These are phyloP conservation scores for Lineus longissimus DNA, from an alignment of 1,140 invertebrate species.

Conservation along the genomic window DNA sequence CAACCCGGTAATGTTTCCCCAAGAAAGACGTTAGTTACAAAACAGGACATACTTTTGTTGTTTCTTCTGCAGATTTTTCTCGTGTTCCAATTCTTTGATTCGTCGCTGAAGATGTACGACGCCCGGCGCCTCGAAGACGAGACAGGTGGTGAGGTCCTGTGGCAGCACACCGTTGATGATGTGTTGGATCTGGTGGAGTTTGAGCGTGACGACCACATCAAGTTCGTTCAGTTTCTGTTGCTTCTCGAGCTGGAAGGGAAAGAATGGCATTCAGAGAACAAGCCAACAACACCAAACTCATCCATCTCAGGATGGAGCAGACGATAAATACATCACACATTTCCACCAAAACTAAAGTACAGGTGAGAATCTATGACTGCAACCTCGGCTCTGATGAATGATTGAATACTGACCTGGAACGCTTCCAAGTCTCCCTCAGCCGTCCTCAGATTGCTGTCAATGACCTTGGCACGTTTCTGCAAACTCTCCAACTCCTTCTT, in stretches of 20 bases:
- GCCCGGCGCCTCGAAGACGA: conserved; percentile 63
- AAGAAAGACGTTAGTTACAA: too few relatives aligned
- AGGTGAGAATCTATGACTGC: too few relatives aligned
- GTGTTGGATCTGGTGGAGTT: conserved; percentile 66
- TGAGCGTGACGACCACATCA: conserved; percentile 62
- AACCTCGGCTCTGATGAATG: too few relatives aligned
- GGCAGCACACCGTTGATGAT: conserved; percentile 55
- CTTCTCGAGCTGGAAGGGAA: conserved; percentile 60
- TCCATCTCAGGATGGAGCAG: too few relatives aligned
- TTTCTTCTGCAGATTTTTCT: conserved; percentile 60
- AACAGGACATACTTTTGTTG: conserved; percentile 62
- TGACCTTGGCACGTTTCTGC: conserved; percentile 49
- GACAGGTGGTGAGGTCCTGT: conserved; percentile 59
- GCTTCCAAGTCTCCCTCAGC: conserved; percentile 52
- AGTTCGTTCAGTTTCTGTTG: conserved; percentile 68
- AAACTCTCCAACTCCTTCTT: conserved; percentile 51
- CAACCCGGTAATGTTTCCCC: too few relatives aligned
- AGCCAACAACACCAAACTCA: neutral
- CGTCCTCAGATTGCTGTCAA: conserved; percentile 42
- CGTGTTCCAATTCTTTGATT: conserved; percentile 64
- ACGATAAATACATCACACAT: too few relatives aligned
- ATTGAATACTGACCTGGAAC: conserved; percentile 49
- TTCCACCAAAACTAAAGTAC: too few relatives aligned
- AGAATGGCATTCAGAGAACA: neutral
- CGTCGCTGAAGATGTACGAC: conserved; percentile 60